A percentile compares a stretch with the other conserved stretches of the same genome.
phyloP scores from a whole-genome alignment of 2,797 vertebrate species.

The Chelonia mydas region DNA sequence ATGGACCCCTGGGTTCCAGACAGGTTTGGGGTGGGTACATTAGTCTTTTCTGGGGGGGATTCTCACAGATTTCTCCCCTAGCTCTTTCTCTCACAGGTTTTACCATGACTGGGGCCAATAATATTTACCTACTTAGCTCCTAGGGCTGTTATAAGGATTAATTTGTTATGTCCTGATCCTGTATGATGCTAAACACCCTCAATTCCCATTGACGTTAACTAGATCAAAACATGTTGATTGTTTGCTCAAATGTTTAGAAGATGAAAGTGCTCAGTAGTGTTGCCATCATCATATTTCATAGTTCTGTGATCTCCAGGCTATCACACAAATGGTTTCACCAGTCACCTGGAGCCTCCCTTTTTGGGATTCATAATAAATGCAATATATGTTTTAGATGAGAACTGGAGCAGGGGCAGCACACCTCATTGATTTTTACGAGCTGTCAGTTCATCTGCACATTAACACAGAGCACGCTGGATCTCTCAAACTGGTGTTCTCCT shows the following conservation, averaged over 20 bases:
- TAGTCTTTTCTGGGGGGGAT: neutral
- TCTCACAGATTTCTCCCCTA: neutral
- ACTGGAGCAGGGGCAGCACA: neutral
- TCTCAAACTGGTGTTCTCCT: neutral
- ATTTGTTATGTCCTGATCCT: neutral
- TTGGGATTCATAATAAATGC: neutral
- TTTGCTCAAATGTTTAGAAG: neutral
- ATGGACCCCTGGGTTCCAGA: neutral
- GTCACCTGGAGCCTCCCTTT: neutral
- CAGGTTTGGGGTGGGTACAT: neutral
- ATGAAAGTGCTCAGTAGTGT: neutral
- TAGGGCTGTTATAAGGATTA: neutral
- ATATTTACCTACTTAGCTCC: neutral
- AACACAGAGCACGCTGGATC: neutral
- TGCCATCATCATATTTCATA: neutral
- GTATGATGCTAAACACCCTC: neutral
- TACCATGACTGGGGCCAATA: neutral
- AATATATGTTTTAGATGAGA: neutral
- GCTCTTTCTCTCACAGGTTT: neutral
- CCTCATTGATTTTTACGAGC: neutral
- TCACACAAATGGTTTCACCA: accelerated
- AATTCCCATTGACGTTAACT: neutral
- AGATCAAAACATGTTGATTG: neutral
- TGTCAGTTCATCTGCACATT: neutral
- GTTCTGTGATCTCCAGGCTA: neutral